phyloP scores from a whole-genome alignment of 2,888 invertebrate species.

The Caradrina kadenii region DNA sequence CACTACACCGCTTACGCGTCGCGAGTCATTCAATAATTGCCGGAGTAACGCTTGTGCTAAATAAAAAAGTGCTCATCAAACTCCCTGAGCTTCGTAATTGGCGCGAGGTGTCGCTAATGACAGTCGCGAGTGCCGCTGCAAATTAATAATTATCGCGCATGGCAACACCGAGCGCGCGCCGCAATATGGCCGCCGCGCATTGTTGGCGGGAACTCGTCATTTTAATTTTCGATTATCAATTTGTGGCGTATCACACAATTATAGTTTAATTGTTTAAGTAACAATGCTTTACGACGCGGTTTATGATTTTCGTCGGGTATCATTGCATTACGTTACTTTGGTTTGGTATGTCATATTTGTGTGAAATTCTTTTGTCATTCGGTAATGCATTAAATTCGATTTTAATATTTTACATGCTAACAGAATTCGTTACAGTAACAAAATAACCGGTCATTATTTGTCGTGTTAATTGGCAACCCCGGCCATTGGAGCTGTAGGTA shows the following conservation, averaged over 20 bases:
- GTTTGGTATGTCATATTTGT: slow-evolving; percentile 41
- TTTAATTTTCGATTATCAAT: slow-evolving; percentile 78
- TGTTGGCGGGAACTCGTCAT: slow-evolving; percentile 79
- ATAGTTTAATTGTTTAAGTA: slow-evolving; percentile 61
- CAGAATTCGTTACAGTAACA: slow-evolving; percentile 8
- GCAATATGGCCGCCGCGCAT: slow-evolving; percentile 87
- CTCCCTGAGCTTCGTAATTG: slow-evolving; percentile 87
- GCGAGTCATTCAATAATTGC: slow-evolving; percentile 87
- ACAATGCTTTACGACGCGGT: slow-evolving; percentile 53
- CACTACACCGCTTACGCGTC: slow-evolving; percentile 80
- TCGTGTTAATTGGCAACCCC: slow-evolving; percentile 25
- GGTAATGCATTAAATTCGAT: slow-evolving; percentile 16
- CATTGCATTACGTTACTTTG: slow-evolving; percentile 53
- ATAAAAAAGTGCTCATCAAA: slow-evolving; percentile 89
- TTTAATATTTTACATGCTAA: slow-evolving; percentile 5
- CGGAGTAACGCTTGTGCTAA: slow-evolving; percentile 87
- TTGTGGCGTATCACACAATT: slow-evolving; percentile 61
- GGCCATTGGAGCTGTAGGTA: slow-evolving; percentile 8
- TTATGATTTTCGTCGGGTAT: slow-evolving; percentile 56
- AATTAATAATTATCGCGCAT: slow-evolving; percentile 90
- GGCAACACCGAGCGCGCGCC: slow-evolving; percentile 84
- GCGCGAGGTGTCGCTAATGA: slow-evolving; percentile 90
- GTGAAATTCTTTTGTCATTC: slow-evolving; percentile 31
- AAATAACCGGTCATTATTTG: slow-evolving; percentile 13
- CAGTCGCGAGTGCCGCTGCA: slow-evolving; percentile 82